Evolutionary conservation across 2,113 vertebrate genomes (phyloP).

Genomic region (Aegithalos caudatus): DNA sequence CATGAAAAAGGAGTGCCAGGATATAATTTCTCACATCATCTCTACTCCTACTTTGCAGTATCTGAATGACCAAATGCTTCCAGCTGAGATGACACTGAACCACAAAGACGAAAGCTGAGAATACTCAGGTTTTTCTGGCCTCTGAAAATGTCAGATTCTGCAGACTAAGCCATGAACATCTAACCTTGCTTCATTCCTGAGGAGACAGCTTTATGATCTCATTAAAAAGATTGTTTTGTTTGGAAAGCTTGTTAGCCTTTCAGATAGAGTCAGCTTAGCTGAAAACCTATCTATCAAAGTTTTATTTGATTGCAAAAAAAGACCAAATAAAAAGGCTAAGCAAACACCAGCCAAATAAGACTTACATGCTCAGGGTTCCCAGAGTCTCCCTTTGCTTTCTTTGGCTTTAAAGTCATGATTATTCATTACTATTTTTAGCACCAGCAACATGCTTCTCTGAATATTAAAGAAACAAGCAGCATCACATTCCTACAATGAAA

Average conservation of each 20-base stretch:
- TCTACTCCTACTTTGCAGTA: not conserved
- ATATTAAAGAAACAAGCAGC: not conserved
- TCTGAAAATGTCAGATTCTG: not conserved
- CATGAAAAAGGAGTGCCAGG: not conserved
- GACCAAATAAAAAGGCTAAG: not conserved
- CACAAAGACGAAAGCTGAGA: not conserved
- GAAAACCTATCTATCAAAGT: not conserved
- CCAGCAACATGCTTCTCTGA: not conserved
- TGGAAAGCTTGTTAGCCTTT: not conserved
- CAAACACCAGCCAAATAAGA: not conserved
- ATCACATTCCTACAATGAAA: not conserved
- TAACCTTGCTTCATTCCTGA: not conserved
- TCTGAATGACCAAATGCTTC: not conserved
- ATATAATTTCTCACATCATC: not conserved
- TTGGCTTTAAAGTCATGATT: not conserved
- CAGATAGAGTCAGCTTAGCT: not conserved
- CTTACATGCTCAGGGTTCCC: not conserved
- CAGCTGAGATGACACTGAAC: not conserved
- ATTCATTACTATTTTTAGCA: slow-evolving; percentile 29
- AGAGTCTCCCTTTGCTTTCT: not conserved
- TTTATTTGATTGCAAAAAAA: not conserved
- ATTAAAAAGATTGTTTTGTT: not conserved
- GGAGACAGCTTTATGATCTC: not conserved
- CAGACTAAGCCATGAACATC: not conserved
- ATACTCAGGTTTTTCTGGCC: not conserved